Evolutionary conservation across 1,140 invertebrate genomes (phyloP).

Genomic region (Drosophila albomicans): DNA sequence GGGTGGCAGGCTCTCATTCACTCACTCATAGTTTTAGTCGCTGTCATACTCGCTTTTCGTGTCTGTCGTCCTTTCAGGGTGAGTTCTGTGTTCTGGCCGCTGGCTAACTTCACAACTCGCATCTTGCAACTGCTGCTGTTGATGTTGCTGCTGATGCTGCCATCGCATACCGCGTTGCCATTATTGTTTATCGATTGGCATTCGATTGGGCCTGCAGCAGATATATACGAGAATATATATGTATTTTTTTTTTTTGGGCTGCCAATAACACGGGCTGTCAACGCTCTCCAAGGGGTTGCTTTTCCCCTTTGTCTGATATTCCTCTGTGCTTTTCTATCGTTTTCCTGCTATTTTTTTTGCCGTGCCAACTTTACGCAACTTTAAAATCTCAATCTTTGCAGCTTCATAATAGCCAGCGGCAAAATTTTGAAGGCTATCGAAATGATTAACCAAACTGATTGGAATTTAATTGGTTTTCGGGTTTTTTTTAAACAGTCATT

Average conservation of each 20-base stretch:
- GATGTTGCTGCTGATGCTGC: neutral
- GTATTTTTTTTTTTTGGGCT: conserved; percentile 4
- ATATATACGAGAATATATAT: neutral
- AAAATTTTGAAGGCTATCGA: neutral
- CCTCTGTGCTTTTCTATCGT: neutral
- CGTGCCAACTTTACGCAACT: neutral
- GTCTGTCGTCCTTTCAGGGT: neutral
- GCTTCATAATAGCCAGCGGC: no score
- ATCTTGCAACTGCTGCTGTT: conserved; percentile 47
- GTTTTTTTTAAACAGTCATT: no score
- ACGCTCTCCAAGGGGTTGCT: conserved; percentile 36
- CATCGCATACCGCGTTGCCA: conserved; percentile 29
- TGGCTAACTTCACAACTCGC: neutral
- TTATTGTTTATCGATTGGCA: conserved; percentile 78
- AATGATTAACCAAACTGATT: neutral
- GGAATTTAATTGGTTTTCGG: neutral
- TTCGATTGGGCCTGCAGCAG: conserved; percentile 58
- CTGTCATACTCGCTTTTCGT: neutral
- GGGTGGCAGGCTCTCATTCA: conserved; percentile 19
- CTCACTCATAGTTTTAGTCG: neutral
- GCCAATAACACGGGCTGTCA: conserved; percentile 65
- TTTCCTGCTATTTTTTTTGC: neutral
- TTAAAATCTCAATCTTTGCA: neutral
- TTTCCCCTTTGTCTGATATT: neutral
- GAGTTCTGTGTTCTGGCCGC: neutral